These are phyloP conservation scores for Thymallus thymallus DNA, from an alignment of 2,113 vertebrate species.

Conservation along the genomic window DNA sequence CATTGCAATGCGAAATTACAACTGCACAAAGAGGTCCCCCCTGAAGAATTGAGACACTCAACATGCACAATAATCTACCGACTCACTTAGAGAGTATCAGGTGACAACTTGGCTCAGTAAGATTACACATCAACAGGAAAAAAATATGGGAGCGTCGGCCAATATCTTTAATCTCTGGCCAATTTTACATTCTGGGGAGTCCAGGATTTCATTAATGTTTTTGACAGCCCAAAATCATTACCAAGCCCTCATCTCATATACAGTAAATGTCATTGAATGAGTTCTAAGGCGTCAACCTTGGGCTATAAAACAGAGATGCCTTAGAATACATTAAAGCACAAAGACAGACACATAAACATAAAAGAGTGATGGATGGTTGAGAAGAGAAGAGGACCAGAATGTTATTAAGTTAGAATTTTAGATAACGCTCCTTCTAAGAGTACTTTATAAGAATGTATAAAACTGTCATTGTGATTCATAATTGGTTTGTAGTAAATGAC, in stretches of 20 bases:
- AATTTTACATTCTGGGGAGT: conserved; percentile 14
- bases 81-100: conserved; percentile 25
- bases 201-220: conserved; percentile 36
- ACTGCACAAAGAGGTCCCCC: neutral
- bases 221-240: conserved; percentile 49
- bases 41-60: neutral
- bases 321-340: conserved; percentile 10
- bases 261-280: conserved; percentile 39
- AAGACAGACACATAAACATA: conserved; percentile 41
- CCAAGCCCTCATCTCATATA: conserved; percentile 38
- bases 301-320: conserved; percentile 17
- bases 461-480: neutral
- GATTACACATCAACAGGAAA: conserved; percentile 26
- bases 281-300: conserved; percentile 41
- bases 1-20: too few species aligned
- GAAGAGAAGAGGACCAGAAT: neutral
- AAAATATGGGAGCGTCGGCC: conserved; percentile 20
- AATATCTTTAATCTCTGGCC: conserved; percentile 33
- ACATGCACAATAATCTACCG: neutral
- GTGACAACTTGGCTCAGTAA: conserved; percentile 17
- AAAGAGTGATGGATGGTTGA: conserved; percentile 28
- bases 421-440: neutral
- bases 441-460: neutral
- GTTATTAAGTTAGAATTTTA: neutral
- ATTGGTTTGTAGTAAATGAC: neutral